These are phyloP conservation scores for Rhamnusium bicolor DNA, from an alignment of 2,888 invertebrate species.

Conservation along the genomic window DNA sequence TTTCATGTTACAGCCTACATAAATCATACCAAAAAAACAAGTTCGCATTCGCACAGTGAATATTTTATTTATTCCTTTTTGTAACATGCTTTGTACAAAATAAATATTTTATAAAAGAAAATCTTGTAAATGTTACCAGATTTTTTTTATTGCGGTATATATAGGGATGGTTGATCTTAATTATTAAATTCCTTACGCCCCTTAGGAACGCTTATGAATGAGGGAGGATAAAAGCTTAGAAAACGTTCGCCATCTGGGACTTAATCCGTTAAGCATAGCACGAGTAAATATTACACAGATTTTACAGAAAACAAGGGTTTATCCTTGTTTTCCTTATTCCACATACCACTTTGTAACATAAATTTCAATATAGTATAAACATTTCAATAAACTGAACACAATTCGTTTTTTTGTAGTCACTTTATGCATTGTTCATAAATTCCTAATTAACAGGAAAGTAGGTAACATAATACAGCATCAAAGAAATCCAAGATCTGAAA, in stretches of 20 bases:
- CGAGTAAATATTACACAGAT: conserved; percentile 49
- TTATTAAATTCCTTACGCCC: conserved; percentile 16
- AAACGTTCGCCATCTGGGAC: conserved; percentile 47
- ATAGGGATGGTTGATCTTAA: neutral
- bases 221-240: conserved; percentile 45
- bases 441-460: neutral
- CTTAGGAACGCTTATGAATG: conserved; percentile 30
- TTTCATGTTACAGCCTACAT: neutral
- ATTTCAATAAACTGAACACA: neutral
- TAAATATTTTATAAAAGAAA: conserved; percentile 6
- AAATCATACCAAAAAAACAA: neutral
- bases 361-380: conserved; percentile 19
- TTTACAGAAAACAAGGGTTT: conserved; percentile 45
- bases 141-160: neutral
- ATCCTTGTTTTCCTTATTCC: neutral
- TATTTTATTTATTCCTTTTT: neutral
- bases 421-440: neutral
- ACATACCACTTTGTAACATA: neutral
- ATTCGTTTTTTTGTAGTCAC: neutral
- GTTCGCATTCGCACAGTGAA: neutral
- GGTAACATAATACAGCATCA: no score
- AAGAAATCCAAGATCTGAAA: no score
- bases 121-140: neutral
- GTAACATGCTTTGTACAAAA: neutral
- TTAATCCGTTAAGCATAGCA: conserved; percentile 48